A percentile compares a stretch with the other conserved stretches of the same genome.
phyloP scores from a whole-genome alignment of 2,113 vertebrate species.

The Nothoprocta pentlandii region DNA sequence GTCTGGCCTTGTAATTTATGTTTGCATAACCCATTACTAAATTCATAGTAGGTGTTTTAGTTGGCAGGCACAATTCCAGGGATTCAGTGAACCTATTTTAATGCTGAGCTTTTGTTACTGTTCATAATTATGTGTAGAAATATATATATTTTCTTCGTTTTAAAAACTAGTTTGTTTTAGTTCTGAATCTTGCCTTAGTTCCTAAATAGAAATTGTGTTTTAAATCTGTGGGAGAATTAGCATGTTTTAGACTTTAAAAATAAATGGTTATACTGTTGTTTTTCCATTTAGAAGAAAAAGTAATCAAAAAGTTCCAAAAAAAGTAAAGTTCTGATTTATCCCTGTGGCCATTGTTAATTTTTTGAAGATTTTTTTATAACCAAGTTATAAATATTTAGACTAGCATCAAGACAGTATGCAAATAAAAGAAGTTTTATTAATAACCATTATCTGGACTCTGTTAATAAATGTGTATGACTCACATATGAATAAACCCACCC shows the following conservation, averaged over 20 bases:
- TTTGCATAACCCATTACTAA: slow-evolving; percentile 90
- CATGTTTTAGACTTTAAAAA: background rate
- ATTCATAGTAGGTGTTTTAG: slow-evolving; percentile 89
- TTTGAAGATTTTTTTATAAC: slow-evolving; percentile 11
- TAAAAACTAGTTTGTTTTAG: slow-evolving; percentile 10
- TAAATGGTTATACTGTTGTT: background rate
- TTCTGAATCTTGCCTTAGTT: slow-evolving; percentile 16
- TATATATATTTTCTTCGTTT: slow-evolving; percentile 62
- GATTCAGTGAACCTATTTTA: slow-evolving; percentile 75
- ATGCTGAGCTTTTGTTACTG: slow-evolving; percentile 76
- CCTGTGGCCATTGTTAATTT: background rate
- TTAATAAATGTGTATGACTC: slow-evolving; percentile 66
- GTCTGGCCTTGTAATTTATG: slow-evolving; percentile 92
- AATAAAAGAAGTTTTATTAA: slow-evolving; percentile 71
- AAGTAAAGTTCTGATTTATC: background rate
- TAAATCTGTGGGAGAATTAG: slow-evolving; percentile 32
- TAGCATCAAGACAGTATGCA: slow-evolving; percentile 60
- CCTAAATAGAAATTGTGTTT: slow-evolving; percentile 7
- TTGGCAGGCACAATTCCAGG: slow-evolving; percentile 82
- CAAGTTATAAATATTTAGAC: slow-evolving; percentile 52
- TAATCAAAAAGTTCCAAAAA: background rate
- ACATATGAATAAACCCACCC: slow-evolving; percentile 55
- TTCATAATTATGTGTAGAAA: slow-evolving; percentile 72
- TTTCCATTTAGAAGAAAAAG: background rate
- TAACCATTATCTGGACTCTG: slow-evolving; percentile 56